A percentile compares a stretch with the other conserved stretches of the same genome.
Evolutionary conservation across 1,140 invertebrate species (phyloP).

Genomic region (Penaeus vannamei): DNA sequence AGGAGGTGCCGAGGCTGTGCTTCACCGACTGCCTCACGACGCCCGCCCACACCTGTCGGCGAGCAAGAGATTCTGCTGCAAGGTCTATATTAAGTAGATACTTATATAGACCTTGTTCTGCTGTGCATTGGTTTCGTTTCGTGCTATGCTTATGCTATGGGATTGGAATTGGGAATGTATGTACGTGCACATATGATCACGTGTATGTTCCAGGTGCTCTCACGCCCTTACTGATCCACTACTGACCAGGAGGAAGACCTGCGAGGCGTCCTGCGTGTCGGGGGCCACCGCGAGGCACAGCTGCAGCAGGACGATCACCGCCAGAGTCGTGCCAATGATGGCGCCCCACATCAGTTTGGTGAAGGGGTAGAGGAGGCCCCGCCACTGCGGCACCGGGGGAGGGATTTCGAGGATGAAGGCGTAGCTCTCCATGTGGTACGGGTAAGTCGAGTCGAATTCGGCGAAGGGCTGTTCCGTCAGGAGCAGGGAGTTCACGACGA

Average conservation of each 20-base stretch:
- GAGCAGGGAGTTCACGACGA: constrained; percentile 47
- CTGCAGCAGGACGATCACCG: constrained; percentile 26
- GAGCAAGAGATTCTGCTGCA: too few species aligned
- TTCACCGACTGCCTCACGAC: constrained; percentile 34
- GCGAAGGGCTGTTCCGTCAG: constrained; percentile 31
- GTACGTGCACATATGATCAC: not conserved
- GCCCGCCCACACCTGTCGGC: constrained; percentile 37
- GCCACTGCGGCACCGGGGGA: constrained; percentile 49
- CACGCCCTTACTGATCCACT: too few species aligned
- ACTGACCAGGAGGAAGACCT: constrained; percentile 52
- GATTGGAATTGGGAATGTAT: too few species aligned
- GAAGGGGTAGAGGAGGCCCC: constrained; percentile 59
- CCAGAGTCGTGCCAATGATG: constrained; percentile 24
- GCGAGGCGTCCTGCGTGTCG: constrained; percentile 11
- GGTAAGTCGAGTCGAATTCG: constrained; percentile 54
- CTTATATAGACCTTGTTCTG: not conserved
- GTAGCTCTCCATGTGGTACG: constrained; percentile 54
- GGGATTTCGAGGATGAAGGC: constrained; percentile 50
- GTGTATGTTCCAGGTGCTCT: too few species aligned
- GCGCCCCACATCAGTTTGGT: constrained; percentile 42
- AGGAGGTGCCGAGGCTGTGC: constrained; percentile 9
- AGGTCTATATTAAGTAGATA: not conserved
- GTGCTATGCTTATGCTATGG: too few species aligned
- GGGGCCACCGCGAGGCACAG: constrained; percentile 32
- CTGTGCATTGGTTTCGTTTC: too few species aligned